Conservation (phyloP, 2,888 invertebrate species). For the Agrilus biguttatus region DNA sequence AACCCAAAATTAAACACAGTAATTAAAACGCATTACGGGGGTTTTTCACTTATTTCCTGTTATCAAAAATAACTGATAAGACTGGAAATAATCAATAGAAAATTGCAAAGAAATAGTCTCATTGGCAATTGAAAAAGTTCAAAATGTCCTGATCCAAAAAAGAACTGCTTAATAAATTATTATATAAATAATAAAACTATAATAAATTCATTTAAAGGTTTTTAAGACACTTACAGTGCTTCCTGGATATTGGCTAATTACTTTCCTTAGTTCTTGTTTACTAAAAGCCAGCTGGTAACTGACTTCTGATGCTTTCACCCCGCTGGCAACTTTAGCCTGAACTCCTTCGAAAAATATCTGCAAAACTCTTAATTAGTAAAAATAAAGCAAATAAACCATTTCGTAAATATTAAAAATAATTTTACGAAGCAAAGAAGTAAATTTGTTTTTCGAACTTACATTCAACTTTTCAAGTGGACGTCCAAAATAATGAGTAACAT, state of each 20-base stretch:
- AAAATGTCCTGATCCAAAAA: too few species aligned
- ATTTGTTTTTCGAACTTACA: conserved; percentile 35
- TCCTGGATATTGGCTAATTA: conserved; percentile 87
- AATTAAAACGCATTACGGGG: too few species aligned
- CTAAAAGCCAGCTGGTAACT: conserved; percentile 96
- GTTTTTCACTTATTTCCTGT: too few species aligned
- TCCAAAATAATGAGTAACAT: conserved; percentile 92
- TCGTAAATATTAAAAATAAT: too few species aligned
- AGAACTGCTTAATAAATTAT: background rate
- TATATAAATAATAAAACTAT: background rate
- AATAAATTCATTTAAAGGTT: background rate
- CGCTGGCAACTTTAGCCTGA: conserved; percentile 80
- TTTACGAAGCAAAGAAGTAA: too few species aligned
- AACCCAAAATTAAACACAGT: too few species aligned
- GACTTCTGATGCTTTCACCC: conserved; percentile 93
- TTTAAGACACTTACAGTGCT: conserved; percentile 31
- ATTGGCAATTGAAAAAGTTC: too few species aligned
- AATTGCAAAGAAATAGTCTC: too few species aligned
- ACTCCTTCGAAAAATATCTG: conserved; percentile 96
- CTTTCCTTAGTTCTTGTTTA: conserved; percentile 89
- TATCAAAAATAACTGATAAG: too few species aligned
- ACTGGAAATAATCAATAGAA: too few species aligned
- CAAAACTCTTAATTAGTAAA: conserved; percentile 14
- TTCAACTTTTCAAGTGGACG: conserved; percentile 82
- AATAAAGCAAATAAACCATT: too few species aligned